phyloP scores from a whole-genome alignment of 2,888 invertebrate species.

The Drosophila colorata region DNA sequence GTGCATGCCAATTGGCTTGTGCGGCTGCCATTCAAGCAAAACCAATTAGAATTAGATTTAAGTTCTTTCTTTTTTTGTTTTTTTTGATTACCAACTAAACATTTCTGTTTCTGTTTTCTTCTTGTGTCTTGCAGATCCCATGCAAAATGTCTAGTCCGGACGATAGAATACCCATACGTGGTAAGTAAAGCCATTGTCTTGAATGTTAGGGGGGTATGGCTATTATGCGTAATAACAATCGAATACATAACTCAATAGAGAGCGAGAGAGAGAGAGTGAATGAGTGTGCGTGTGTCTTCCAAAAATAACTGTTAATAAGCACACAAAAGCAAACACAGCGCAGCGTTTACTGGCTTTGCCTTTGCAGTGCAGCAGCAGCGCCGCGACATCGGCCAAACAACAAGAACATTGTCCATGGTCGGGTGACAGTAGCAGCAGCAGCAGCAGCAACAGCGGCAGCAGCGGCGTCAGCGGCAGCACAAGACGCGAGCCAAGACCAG shows the following conservation, averaged over 20 bases:
- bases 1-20: background rate
- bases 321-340: conserved; percentile 31
- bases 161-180: conserved; percentile 82
- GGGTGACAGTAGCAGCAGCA: conserved; percentile 25
- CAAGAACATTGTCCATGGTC: conserved; percentile 72
- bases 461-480: conserved; percentile 5
- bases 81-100: conserved; percentile 20
- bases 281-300: conserved; percentile 47
- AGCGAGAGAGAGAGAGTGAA: background rate
- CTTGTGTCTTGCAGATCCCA: conserved; percentile 56
- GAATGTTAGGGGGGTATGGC: background rate
- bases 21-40: too few species aligned
- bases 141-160: conserved; percentile 84
- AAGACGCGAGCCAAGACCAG: conserved; percentile 29
- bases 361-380: conserved; percentile 19
- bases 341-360: conserved; percentile 21
- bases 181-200: conserved; percentile 62
- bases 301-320: conserved; percentile 75
- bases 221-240: conserved; percentile 30
- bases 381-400: conserved; percentile 33
- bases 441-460: conserved; percentile 2
- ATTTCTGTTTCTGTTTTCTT: conserved; percentile 5
- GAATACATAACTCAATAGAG: conserved; percentile 47
- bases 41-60: conserved; percentile 20
- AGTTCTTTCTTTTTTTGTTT: background rate